Percentiles rank a stretch among this genome's conserved stretches.
phyloP scores from a whole-genome alignment of 2,797 vertebrate genomes.

The Potorous gilbertii region DNA sequence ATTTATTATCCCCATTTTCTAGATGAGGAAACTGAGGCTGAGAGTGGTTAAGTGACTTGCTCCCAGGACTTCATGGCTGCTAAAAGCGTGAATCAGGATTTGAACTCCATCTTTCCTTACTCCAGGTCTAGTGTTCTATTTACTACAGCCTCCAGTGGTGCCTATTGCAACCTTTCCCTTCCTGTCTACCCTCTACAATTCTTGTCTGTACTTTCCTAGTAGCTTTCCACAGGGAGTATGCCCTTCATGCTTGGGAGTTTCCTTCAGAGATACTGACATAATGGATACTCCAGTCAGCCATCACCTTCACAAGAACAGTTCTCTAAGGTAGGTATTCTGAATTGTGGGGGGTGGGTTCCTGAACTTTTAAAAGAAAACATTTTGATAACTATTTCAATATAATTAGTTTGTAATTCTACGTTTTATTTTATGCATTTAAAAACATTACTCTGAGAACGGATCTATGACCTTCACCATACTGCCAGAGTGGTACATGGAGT shows the following conservation, averaged over 20 bases:
- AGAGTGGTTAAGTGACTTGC: background rate
- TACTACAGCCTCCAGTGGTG: background rate
- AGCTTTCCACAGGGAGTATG: background rate
- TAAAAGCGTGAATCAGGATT: background rate
- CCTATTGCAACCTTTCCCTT: background rate
- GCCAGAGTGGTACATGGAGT: background rate
- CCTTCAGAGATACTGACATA: background rate
- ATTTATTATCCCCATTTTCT: background rate
- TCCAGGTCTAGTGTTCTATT: background rate
- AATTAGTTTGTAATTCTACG: background rate
- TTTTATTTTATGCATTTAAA: background rate
- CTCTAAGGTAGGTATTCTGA: background rate
- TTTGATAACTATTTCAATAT: background rate
- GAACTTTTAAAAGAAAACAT: background rate
- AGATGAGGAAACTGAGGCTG: slow-evolving; percentile 6
- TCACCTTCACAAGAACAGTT: background rate
- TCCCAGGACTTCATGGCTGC: background rate
- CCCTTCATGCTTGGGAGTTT: background rate
- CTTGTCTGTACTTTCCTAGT: background rate
- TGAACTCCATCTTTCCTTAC: background rate
- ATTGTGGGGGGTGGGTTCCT: background rate
- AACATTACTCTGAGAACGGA: background rate
- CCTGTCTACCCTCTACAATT: background rate
- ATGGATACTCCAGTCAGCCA: background rate
- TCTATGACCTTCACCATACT: background rate